Evolutionary conservation across 1,140 invertebrate genomes (phyloP), one percentile per base, ranked within the genome.

Genomic region (Drosophila chauvacae): DNA sequence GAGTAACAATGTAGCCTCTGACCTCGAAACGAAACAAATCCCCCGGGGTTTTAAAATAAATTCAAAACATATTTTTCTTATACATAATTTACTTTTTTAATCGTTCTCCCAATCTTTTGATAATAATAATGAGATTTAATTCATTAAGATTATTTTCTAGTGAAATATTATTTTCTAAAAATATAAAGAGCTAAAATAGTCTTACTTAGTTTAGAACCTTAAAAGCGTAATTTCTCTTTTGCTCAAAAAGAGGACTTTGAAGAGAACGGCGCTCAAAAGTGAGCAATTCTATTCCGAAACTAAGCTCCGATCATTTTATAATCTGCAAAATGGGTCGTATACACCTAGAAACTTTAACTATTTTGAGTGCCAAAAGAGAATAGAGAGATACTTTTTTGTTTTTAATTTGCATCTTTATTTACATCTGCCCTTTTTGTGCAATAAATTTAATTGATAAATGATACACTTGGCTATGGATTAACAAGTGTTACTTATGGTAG

Each of bases 1-100:
- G 28, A 50, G 26, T 13, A 51, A 33, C 28, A 51, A 51, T 18
- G 28, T 33, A 51, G 48, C n/a, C 26, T 18, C 16, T 51, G 48
- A 51, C 48, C 48, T 51, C 10, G 48, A 51, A 51, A 18, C n/a
- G 28, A 51, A 51, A 13, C 18, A n/a, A 51, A 18, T 30, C 48
- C 48, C 48, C 48, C 28, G 5, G 33, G 18, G 33, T 23, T 55
- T 23, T 16, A 1, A 16, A 35, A 37, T 55, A 37, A 55, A 37
- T 55, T 16, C 3, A 23, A 37, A 23, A 23, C 18, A 16, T 23
- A 23, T 23, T 11, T 37, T 23, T 16, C 7, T 5, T 7, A 1
- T 20, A 20, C 6, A 53, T 53, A 14, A 20, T 7, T 51, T 33
- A 51, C 10, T 10, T 33, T 33, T 30, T 18, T 2, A 7, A 53